These are phyloP conservation scores for Chlorodrepanis virens DNA, from an alignment of 2,113 vertebrate genomes.

Conservation along the genomic window DNA sequence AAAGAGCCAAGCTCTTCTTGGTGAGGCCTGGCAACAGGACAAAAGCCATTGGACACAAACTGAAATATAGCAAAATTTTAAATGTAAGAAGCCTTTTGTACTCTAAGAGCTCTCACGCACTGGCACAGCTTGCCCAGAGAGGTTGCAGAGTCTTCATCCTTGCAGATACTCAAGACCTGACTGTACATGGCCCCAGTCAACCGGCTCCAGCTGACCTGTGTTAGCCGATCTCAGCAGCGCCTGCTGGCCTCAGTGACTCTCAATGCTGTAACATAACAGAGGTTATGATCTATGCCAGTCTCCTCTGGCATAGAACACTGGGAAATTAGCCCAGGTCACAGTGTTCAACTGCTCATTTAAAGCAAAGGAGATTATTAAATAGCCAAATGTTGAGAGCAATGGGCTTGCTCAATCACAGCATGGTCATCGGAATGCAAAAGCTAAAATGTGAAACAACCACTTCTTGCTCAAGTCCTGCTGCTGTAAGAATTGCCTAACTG, in stretches of 20 bases:
- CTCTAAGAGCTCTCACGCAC: not conserved
- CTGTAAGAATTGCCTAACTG: not conserved
- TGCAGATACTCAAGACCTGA: not conserved
- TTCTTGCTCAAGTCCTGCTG: not conserved
- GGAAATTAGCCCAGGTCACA: not conserved
- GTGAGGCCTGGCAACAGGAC: not conserved
- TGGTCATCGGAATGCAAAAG: not conserved
- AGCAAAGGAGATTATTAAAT: not conserved
- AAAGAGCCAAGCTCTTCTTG: not conserved
- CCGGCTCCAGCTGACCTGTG: not conserved
- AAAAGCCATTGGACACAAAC: not conserved
- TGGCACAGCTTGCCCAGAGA: not conserved
- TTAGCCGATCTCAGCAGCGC: rapidly evolving
- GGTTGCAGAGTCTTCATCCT: not conserved
- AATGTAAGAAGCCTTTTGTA: not conserved
- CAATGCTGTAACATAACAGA: not conserved
- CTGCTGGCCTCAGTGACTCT: not conserved
- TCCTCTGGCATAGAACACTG: not conserved
- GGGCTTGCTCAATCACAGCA: not conserved
- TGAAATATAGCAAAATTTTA: not conserved
- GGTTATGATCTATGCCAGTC: not conserved
- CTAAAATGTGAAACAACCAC: not conserved
- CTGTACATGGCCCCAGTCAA: rapidly evolving
- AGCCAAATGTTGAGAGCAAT: not conserved
- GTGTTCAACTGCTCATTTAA: not conserved